phyloP scores from a whole-genome alignment of 2,113 vertebrate species.

The Ceyx margarethae region DNA sequence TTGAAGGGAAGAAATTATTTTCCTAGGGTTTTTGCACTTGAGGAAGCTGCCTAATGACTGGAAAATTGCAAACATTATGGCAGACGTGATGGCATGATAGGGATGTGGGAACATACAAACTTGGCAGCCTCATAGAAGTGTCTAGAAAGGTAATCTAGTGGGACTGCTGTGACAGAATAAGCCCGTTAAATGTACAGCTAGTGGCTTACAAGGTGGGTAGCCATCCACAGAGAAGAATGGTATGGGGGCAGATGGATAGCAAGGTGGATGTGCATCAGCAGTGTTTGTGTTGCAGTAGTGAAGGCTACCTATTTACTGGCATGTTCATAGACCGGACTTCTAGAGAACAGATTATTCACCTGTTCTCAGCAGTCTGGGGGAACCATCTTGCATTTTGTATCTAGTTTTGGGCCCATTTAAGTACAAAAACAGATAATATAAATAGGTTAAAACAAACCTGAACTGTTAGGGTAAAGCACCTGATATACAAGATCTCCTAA shows the following conservation, averaged over 20 bases:
- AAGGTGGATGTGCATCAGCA: not conserved
- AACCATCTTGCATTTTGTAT: not conserved
- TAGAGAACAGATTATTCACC: not conserved
- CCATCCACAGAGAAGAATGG: rapidly evolving
- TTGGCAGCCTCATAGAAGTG: not conserved
- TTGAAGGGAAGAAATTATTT: not conserved
- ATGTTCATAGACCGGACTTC: not conserved
- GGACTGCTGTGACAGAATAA: not conserved
- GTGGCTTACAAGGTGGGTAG: rapidly evolving
- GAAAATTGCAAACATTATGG: not conserved
- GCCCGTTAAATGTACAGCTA: not conserved
- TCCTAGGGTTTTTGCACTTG: not conserved
- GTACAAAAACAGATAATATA: not conserved
- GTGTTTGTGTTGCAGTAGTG: not conserved
- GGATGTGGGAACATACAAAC: not conserved
- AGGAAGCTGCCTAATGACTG: not conserved
- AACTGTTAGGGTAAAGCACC: not conserved
- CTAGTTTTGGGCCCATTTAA: not conserved
- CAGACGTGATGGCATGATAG: not conserved
- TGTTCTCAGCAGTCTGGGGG: not conserved
- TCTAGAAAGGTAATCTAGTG: not conserved
- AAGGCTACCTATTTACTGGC: not conserved
- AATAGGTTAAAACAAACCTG: not conserved
- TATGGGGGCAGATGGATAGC: not conserved
- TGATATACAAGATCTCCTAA: not conserved